Evolutionary conservation across 2,888 invertebrate species (phyloP).

Genomic region (Trichopria drosophilae): DNA sequence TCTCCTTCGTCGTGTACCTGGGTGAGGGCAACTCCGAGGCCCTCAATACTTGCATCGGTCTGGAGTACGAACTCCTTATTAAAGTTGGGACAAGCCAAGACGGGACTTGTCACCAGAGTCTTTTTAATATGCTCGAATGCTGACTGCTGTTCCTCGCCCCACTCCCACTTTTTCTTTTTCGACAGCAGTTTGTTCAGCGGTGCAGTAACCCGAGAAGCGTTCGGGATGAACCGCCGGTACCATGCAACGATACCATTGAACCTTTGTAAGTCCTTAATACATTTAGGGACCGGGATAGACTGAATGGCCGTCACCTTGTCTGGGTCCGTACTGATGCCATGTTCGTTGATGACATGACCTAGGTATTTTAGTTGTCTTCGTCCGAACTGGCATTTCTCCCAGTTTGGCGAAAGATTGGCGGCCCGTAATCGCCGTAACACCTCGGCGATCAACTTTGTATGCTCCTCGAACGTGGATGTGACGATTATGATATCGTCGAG

Average conservation of each 20-base stretch:
- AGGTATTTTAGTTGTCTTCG: slow-evolving; percentile 27
- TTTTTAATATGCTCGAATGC: slow-evolving; percentile 16
- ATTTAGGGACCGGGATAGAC: too few species aligned
- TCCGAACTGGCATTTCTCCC: too few species aligned
- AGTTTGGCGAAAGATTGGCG: too few species aligned
- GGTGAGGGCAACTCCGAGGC: slow-evolving; percentile 13
- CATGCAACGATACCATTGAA: slow-evolving; percentile 39
- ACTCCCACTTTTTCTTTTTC: slow-evolving; percentile 15
- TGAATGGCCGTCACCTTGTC: too few species aligned
- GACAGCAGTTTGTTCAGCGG: too few species aligned
- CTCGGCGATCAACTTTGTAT: slow-evolving; percentile 9
- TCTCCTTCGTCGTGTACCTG: slow-evolving; percentile 5
- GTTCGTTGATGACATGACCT: not conserved
- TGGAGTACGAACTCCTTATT: slow-evolving; percentile 12
- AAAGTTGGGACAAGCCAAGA: slow-evolving; percentile 19
- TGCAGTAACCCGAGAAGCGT: not conserved
- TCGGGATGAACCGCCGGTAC: slow-evolving; percentile 31
- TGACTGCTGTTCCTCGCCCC: slow-evolving; percentile 2
- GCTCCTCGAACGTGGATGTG: not conserved
- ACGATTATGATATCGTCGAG: slow-evolving; percentile 13
- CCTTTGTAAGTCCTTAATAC: slow-evolving; percentile 32
- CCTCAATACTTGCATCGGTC: slow-evolving; percentile 21
- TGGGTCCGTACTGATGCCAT: too few species aligned
- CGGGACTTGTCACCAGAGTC: slow-evolving; percentile 7
- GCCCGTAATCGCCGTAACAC: slow-evolving; percentile 36